Conservation (phyloP, 2,797 vertebrate species). For the Macroramphosus scolopax region DNA sequence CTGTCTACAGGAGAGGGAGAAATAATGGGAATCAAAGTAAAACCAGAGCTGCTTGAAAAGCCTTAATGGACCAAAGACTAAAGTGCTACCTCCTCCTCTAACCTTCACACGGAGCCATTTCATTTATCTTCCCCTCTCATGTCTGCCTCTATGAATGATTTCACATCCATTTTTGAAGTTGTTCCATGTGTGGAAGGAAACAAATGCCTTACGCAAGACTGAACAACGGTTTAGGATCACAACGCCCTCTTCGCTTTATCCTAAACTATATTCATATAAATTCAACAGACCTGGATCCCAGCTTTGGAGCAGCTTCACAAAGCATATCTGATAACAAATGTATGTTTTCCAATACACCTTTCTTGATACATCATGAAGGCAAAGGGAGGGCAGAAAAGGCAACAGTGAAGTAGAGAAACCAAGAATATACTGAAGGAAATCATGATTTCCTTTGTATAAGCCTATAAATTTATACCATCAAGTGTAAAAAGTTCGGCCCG, state of each 20-base stretch:
- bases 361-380: no score
- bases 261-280: constrained; percentile 24
- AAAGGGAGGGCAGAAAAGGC: no score
- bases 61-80: constrained; percentile 51
- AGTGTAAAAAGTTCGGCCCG: constrained; percentile 29
- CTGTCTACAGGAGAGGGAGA: constrained; percentile 35
- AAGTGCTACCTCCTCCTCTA: constrained; percentile 26
- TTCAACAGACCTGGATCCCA: constrained; percentile 7
- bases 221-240: constrained; percentile 14
- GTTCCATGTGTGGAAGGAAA: constrained; percentile 29
- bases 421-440: no score
- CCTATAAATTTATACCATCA: constrained; percentile 12
- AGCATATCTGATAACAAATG: no score
- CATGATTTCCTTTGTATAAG: no score
- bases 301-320: no score
- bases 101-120: constrained; percentile 30
- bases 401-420: constrained; percentile 3
- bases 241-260: constrained; percentile 1
- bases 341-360: no score
- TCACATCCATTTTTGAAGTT: constrained; percentile 38
- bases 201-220: constrained; percentile 29
- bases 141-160: constrained; percentile 37
- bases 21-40: constrained; percentile 20
- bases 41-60: constrained; percentile 42
- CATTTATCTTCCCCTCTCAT: constrained; percentile 46